A percentile compares a stretch with the other conserved stretches of the same genome.
Evolutionary conservation across 2,113 vertebrate species (phyloP).

Genomic region (Melanocharis versteri): DNA sequence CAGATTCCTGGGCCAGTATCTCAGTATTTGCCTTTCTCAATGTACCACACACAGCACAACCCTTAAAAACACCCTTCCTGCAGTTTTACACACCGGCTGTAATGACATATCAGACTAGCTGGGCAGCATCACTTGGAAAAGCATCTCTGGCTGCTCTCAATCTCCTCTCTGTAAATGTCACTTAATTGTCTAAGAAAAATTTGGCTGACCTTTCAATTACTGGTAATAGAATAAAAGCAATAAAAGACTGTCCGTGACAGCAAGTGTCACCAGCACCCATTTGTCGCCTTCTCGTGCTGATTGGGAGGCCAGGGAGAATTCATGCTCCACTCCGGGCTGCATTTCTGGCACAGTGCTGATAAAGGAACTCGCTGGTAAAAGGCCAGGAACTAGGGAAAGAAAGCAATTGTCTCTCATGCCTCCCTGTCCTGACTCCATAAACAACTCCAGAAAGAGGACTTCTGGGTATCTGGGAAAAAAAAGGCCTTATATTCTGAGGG

Average conservation of each 20-base stretch:
- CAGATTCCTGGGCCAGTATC: not conserved
- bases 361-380: not conserved
- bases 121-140: not conserved
- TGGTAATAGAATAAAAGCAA: constrained; percentile 44
- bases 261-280: not conserved
- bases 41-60: not conserved
- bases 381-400: not conserved
- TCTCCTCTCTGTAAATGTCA: constrained; percentile 32
- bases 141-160: not conserved
- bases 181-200: constrained; percentile 47
- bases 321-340: not conserved
- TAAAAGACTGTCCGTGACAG: not conserved
- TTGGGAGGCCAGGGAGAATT: not conserved
- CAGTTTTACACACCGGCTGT: not conserved
- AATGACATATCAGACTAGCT: not conserved
- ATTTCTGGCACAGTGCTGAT: not conserved
- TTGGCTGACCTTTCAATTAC: constrained; percentile 58
- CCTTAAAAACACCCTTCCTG: not conserved
- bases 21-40: not conserved
- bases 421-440: not conserved
- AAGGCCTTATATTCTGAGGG: not conserved
- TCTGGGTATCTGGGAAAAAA: not conserved
- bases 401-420: not conserved
- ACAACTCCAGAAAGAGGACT: not conserved
- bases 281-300: not conserved